Conservation (phyloP, 2,888 invertebrate genomes). For the Drosophila robusta region DNA sequence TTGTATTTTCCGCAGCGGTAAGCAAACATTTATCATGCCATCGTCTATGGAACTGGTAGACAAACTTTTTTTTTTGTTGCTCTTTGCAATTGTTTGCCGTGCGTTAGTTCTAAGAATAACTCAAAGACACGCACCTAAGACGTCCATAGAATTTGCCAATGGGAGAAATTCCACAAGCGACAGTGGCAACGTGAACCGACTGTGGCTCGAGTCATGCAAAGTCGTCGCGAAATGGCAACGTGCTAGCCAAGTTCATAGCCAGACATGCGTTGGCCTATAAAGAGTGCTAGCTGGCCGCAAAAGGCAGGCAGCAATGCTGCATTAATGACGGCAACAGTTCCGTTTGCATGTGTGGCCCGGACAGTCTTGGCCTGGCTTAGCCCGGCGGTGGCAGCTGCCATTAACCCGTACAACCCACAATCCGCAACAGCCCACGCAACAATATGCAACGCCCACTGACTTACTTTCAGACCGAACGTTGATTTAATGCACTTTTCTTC, state of each 20-base stretch:
- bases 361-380: slow-evolving; percentile 16
- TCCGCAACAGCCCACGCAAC: slow-evolving; percentile 30
- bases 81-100: slow-evolving; percentile 28
- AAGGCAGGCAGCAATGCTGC: slow-evolving; percentile 55
- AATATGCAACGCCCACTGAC: slow-evolving; percentile 68
- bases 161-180: slow-evolving; percentile 67
- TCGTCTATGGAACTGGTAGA: slow-evolving; percentile 13
- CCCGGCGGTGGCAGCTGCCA: slow-evolving; percentile 38
- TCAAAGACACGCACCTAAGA: slow-evolving; percentile 57
- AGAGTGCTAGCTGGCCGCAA: slow-evolving; percentile 7
- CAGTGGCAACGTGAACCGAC: slow-evolving; percentile 17
- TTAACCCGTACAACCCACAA: slow-evolving; percentile 43
- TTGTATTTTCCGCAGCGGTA: slow-evolving; percentile 19
- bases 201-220: slow-evolving; percentile 33
- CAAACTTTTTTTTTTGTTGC: slow-evolving; percentile 14
- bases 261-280: slow-evolving; percentile 59
- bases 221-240: slow-evolving; percentile 27
- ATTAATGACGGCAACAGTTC: slow-evolving; percentile 67
- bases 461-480: slow-evolving; percentile 63
- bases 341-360: slow-evolving; percentile 68
- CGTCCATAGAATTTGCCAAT: slow-evolving; percentile 51
- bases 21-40: slow-evolving; percentile 36
- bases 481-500: slow-evolving; percentile 63
- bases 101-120: slow-evolving; percentile 64
- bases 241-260: slow-evolving; percentile 48